Evolutionary conservation across 2,113 vertebrate species (phyloP).

Genomic region (Charina bottae): DNA sequence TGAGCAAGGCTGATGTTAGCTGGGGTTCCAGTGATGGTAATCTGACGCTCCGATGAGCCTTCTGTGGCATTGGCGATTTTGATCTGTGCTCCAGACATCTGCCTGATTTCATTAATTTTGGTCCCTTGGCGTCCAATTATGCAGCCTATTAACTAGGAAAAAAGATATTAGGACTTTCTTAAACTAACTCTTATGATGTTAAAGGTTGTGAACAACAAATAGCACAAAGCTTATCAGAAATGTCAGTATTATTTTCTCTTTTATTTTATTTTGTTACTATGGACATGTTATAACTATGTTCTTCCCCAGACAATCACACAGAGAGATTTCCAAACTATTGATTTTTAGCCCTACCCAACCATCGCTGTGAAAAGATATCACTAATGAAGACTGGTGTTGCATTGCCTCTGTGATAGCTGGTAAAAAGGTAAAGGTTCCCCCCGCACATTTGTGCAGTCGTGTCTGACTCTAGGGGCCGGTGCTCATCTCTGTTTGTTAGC

Average conservation of each 20-base stretch:
- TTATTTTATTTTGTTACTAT: conserved; percentile 35
- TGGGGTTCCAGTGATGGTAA: conserved; percentile 97
- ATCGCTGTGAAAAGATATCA: neutral
- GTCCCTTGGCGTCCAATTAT: conserved; percentile 99
- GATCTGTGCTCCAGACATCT: conserved; percentile 99
- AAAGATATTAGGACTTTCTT: conserved; percentile 63
- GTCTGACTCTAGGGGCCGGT: no score
- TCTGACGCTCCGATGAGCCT: conserved; percentile 96
- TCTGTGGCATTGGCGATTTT: conserved; percentile 98
- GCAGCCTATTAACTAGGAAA: conserved; percentile 97
- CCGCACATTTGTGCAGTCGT: no score
- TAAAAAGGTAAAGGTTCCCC: no score
- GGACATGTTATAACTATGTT: neutral
- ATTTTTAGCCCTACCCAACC: neutral
- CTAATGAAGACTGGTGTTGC: neutral
- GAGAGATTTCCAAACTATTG: neutral
- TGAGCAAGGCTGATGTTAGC: conserved; percentile 99
- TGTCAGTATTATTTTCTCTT: neutral
- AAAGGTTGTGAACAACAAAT: neutral
- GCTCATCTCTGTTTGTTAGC: no score
- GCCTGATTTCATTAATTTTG: conserved; percentile 99
- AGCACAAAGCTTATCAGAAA: neutral
- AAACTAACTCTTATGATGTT: conserved; percentile 35
- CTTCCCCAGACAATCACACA: neutral
- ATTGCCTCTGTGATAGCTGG: neutral